Evolutionary conservation across 1,140 invertebrate genomes (phyloP).

Genomic region (Cyclina sinensis): DNA sequence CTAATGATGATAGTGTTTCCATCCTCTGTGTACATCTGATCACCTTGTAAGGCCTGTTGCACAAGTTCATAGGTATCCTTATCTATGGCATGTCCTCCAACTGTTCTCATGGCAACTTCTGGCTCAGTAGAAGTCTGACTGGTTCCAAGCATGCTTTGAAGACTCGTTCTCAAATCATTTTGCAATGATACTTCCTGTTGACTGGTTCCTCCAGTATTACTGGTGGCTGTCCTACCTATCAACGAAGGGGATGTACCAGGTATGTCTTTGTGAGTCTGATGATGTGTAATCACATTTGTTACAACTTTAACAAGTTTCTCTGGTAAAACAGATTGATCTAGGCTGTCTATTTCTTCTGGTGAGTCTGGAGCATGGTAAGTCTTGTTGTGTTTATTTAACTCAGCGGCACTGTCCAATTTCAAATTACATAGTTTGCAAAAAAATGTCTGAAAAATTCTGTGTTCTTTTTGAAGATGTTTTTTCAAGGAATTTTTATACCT

Average conservation of each 20-base stretch:
- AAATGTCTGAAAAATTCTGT: not conserved
- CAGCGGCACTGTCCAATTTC: not conserved
- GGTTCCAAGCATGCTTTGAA: not conserved
- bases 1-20: constrained; percentile 6
- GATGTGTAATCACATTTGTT: not conserved
- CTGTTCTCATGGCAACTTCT: not conserved
- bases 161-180: not conserved
- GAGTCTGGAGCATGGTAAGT: not conserved
- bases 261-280: not conserved
- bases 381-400: not conserved
- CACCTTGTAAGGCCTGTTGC: constrained; percentile 17
- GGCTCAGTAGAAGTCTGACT: not conserved
- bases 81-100: not conserved
- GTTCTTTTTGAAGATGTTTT: not conserved
- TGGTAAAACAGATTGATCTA: not conserved
- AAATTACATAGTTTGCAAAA: not conserved
- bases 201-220: not conserved
- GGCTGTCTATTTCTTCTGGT: not conserved
- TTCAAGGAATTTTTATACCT: not conserved
- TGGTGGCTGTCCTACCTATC: too few relatives aligned
- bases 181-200: not conserved
- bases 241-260: not conserved
- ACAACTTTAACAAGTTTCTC: not conserved
- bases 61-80: constrained; percentile 3
- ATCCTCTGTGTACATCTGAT: not conserved